A percentile compares a stretch with the other conserved stretches of the same genome.
Evolutionary conservation across 1,140 invertebrate species (phyloP).

Genomic region (Drosophila athabasca): DNA sequence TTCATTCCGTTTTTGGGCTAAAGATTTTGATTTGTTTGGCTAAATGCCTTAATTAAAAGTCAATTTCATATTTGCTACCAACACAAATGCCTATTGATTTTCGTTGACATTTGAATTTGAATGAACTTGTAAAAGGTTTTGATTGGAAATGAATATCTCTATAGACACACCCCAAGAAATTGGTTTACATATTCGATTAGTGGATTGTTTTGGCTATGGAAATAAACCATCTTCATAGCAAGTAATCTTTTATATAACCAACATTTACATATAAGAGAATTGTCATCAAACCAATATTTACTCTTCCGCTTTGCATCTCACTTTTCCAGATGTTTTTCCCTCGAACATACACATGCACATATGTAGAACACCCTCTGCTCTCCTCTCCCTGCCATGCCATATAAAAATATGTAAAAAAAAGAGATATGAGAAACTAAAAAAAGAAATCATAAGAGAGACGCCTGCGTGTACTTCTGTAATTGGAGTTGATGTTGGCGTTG

Average conservation of each 20-base stretch:
- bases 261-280: too few relatives aligned
- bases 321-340: slow-evolving; percentile 19
- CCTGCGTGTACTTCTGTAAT: slow-evolving; percentile 80
- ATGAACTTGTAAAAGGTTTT: slow-evolving; percentile 18
- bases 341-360: slow-evolving; percentile 5
- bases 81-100: slow-evolving; percentile 44
- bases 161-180: too few relatives aligned
- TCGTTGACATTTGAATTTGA: slow-evolving; percentile 35
- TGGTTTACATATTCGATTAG: too few relatives aligned
- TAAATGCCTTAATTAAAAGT: slow-evolving; percentile 81
- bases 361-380: slow-evolving; percentile 13
- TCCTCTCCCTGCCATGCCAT: slow-evolving; percentile 2
- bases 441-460: slow-evolving; percentile 79
- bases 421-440: slow-evolving; percentile 52
- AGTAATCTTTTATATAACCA: too few relatives aligned
- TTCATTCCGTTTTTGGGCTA: slow-evolving; percentile 62
- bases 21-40: slow-evolving; percentile 54
- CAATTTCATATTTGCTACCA: slow-evolving; percentile 73
- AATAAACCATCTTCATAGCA: too few relatives aligned
- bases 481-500: slow-evolving; percentile 77
- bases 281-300: too few relatives aligned
- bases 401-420: slow-evolving; percentile 58
- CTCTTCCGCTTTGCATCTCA: background rate
- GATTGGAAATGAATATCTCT: slow-evolving; percentile 19
- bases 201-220: too few relatives aligned